Conservation (phyloP, 2,888 invertebrate genomes). For the Drosophila buzzatii region DNA sequence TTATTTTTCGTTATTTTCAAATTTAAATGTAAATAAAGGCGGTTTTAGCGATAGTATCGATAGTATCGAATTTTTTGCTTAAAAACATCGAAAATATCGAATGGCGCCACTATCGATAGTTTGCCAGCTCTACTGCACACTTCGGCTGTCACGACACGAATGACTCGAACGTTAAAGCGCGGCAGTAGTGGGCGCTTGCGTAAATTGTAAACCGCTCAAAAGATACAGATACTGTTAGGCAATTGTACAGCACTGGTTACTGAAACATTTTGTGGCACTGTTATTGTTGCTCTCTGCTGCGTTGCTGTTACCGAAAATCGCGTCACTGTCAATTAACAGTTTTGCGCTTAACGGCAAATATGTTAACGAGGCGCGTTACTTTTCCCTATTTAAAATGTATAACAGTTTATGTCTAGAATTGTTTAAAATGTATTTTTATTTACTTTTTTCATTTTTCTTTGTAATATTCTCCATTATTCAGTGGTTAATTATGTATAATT, state of each 20-base stretch:
- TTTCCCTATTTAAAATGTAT: not conserved
- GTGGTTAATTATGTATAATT: conserved; percentile 74
- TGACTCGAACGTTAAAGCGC: conserved; percentile 47
- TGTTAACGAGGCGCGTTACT: not conserved
- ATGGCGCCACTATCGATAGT: too few species aligned
- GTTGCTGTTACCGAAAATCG: not conserved
- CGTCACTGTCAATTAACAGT: conserved; percentile 5
- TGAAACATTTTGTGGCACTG: conserved; percentile 6
- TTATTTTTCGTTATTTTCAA: too few species aligned
- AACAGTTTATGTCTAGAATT: conserved; percentile 38
- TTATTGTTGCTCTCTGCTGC: not conserved
- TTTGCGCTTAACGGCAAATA: not conserved
- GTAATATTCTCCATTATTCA: conserved; percentile 71
- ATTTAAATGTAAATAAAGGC: too few species aligned
- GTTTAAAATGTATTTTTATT: conserved; percentile 75
- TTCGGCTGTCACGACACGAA: conserved; percentile 49
- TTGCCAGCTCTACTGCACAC: too few species aligned
- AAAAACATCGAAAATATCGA: too few species aligned
- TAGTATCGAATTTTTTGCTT: too few species aligned
- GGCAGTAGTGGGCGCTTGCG: conserved; percentile 19
- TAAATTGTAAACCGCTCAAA: conserved; percentile 23
- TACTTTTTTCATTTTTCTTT: conserved; percentile 44
- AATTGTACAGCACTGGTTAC: conserved; percentile 17
- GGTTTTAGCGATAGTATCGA: too few species aligned
- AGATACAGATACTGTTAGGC: not conserved